phyloP scores from a whole-genome alignment of 1,140 invertebrate genomes.

The Diprion similis region DNA sequence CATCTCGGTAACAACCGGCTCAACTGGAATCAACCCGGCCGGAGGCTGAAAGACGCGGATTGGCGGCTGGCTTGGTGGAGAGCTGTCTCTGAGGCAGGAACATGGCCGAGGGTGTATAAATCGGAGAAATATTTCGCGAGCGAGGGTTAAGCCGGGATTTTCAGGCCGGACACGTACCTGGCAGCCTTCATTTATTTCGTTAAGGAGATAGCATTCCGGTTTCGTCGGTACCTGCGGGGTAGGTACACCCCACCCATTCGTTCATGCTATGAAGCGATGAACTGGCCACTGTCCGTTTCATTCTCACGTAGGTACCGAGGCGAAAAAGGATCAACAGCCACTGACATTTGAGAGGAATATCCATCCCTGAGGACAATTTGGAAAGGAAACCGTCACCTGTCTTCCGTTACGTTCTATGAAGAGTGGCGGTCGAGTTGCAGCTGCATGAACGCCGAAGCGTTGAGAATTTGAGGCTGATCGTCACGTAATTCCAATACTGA shows the following conservation, averaged over 20 bases:
- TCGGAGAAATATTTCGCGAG: not conserved
- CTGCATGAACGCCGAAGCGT: no score
- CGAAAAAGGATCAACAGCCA: slow-evolving; percentile 31
- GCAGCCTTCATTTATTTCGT: slow-evolving; percentile 33
- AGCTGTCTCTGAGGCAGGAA: no score
- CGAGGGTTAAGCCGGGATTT: slow-evolving; percentile 13
- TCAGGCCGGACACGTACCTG: slow-evolving; percentile 25
- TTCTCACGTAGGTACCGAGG: slow-evolving; percentile 26
- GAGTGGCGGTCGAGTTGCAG: no score
- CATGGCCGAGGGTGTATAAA: no score
- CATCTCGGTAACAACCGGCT: no score
- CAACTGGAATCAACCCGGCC: no score
- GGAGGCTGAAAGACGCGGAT: no score
- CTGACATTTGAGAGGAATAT: slow-evolving; percentile 29
- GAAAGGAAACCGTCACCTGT: not conserved
- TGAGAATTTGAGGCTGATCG: no score
- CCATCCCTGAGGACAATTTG: not conserved
- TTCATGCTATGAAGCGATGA: not conserved
- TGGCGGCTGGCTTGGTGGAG: no score
- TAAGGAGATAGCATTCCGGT: slow-evolving; percentile 26
- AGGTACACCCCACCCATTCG: not conserved
- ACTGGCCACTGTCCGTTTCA: slow-evolving; percentile 18
- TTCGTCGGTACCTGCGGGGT: slow-evolving; percentile 20
- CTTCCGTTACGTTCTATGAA: not conserved
- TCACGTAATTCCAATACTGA: no score